Conservation (phyloP, 1,140 invertebrate genomes). For the Drosophila pruinosa region DNA sequence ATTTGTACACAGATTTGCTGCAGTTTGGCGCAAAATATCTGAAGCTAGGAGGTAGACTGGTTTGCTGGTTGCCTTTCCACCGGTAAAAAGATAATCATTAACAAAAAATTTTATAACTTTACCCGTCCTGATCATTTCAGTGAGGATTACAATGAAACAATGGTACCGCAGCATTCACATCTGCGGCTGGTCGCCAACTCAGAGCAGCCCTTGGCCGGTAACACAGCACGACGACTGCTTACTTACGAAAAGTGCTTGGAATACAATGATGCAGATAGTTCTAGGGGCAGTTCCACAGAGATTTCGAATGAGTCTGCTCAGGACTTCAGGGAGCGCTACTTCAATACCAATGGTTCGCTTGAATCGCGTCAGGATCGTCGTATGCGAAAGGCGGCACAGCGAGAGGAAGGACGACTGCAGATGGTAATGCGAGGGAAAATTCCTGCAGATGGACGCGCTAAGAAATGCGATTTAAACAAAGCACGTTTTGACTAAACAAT, state of each 20-base stretch:
- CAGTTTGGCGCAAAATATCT: conserved; percentile 91
- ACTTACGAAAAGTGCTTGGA: conserved; percentile 93
- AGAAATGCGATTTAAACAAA: conserved; percentile 73
- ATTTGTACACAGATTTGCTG: conserved; percentile 93
- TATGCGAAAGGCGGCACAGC: conserved; percentile 55
- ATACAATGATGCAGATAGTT: conserved; percentile 48
- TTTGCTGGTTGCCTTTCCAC: conserved; percentile 96
- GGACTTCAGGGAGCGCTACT: conserved; percentile 85
- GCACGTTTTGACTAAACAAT: conserved; percentile 58
- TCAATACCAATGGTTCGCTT: conserved; percentile 84
- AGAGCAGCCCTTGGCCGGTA: conserved; percentile 91
- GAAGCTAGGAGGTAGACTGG: conserved; percentile 89
- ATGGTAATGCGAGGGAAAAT: conserved; percentile 73
- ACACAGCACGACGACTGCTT: conserved; percentile 91
- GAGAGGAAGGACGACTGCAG: conserved; percentile 66
- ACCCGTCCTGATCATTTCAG: conserved; percentile 84
- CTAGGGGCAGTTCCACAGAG: neutral
- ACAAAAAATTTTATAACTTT: neutral
- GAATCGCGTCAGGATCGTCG: conserved; percentile 86
- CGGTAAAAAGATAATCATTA: conserved; percentile 84
- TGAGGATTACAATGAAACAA: conserved; percentile 88
- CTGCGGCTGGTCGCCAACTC: conserved; percentile 91
- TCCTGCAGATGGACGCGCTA: conserved; percentile 46
- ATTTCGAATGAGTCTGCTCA: conserved; percentile 7
- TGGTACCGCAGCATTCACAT: conserved; percentile 91